Base-by-base conservation (phyloP, 1,140 invertebrate genomes). In the Ylistrum balloti region DNA sequence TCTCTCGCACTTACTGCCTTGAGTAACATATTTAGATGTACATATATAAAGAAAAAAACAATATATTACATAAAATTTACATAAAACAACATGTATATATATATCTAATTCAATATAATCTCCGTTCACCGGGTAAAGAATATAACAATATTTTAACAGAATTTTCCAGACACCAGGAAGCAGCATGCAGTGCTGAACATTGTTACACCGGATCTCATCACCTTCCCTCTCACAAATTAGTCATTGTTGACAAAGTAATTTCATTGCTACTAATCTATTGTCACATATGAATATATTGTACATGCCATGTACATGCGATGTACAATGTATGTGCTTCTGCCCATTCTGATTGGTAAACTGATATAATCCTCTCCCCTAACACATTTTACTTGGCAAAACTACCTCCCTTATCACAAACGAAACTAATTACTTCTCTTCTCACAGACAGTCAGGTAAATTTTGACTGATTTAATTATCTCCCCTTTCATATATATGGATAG, bases 401-500 rank as follows among this genome's bases (percentile, higher is more conserved):
- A 45, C 5, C 22, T 74, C n/a, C 56, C 56, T n/a, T 74, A n/a
- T 74, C 35, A 38, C 5, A 38, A 10, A 48, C 45, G 11, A 13
- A 48, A 28, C 22, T n/a, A 74, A 74, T 74, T n/a, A 74, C 22
- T 11, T 74, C 56, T n/a, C 56, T n/a, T 74, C 22, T 74, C 3
- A 28, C 7, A 74, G 9, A 48, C 35, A 38, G 35, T 7, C 35
- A 38, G 13, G 22, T 2, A 48, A 1, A 22, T 22, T 48, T 48
- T 48, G 11, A 9, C 45, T 48, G 45, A 74, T 74, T 11, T 74
- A 28, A 74, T 74, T 28, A 74, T n/a, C 56, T 74, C 56, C 56
- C 56, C n/a, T 74, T 22, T 74, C 28, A 28, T 74, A 74, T 9
- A 95, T 91, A n/a, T 88, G 13, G 13, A 94, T 33, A 33, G 95